Evolutionary conservation across 2,113 vertebrate genomes (phyloP).

Genomic region (Lethenteron camtschaticum): DNA sequence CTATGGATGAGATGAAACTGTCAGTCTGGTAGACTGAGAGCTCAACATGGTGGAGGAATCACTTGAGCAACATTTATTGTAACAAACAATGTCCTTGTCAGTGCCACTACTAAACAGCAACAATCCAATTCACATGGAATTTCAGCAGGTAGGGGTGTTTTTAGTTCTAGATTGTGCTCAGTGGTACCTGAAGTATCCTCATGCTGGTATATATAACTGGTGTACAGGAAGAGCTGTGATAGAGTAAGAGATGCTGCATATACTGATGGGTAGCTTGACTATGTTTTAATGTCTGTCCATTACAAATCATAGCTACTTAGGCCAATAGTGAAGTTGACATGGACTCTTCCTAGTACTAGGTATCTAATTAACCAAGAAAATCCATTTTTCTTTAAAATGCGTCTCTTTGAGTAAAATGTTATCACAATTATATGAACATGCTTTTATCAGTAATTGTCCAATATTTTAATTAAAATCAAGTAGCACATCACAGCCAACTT

Average conservation of each 20-base stretch:
- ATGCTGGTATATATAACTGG: not conserved
- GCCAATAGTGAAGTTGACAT: not conserved
- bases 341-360: not conserved
- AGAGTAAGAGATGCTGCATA: not conserved
- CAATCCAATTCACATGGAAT: too few relatives aligned
- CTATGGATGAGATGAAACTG: too few relatives aligned
- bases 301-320: not conserved
- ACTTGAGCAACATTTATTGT: too few relatives aligned
- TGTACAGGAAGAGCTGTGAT: not conserved
- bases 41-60: too few relatives aligned
- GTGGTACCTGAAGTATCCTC: too few relatives aligned
- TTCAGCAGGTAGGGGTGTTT: too few relatives aligned
- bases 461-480: not conserved
- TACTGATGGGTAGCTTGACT: conserved; percentile 3
- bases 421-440: not conserved
- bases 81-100: too few relatives aligned
- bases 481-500: not conserved
- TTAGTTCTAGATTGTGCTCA: too few relatives aligned
- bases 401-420: not conserved
- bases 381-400: not conserved
- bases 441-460: not conserved
- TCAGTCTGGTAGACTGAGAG: too few relatives aligned
- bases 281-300: not conserved
- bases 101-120: too few relatives aligned
- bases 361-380: not conserved